Percentiles rank a stretch among this genome's conserved stretches.
These are phyloP conservation scores for Lagocephalus sceleratus DNA, from an alignment of 2,797 vertebrate genomes.

Conservation along the genomic window DNA sequence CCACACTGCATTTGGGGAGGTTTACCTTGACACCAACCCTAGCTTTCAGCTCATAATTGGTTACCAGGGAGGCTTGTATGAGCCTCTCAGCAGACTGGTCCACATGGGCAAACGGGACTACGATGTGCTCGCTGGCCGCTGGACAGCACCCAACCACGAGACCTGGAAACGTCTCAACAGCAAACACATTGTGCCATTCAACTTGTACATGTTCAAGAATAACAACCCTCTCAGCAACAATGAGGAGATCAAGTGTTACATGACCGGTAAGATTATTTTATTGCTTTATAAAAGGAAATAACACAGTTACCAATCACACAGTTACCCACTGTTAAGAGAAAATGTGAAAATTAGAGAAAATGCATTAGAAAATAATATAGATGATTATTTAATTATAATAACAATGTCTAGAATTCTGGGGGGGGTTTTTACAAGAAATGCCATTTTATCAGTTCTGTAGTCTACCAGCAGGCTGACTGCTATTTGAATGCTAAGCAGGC, in stretches of 20 bases:
- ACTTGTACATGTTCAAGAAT: slow-evolving; percentile 99
- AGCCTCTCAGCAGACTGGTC: slow-evolving; percentile 91
- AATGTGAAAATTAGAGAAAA: background rate
- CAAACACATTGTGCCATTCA: slow-evolving; percentile 92
- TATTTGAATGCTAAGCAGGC: slow-evolving; percentile 73
- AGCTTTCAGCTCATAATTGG: slow-evolving; percentile 91
- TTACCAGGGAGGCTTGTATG: slow-evolving; percentile 95
- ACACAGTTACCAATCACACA: too few species aligned
- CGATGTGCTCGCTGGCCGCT: slow-evolving; percentile 91
- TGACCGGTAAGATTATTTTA: slow-evolving; percentile 84
- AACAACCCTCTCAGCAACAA: slow-evolving; percentile 96
- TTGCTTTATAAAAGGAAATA: background rate
- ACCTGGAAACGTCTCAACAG: slow-evolving; percentile 92
- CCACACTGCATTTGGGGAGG: slow-evolving; percentile 94
- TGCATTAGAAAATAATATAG: background rate
- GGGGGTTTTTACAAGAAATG: slow-evolving; percentile 28
- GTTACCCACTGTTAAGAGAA: background rate
- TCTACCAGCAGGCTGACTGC: slow-evolving; percentile 51
- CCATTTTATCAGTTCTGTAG: slow-evolving; percentile 47
- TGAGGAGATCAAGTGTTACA: slow-evolving; percentile 96
- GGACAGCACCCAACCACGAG: slow-evolving; percentile 92
- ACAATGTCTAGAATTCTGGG: background rate
- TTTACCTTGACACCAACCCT: slow-evolving; percentile 97
- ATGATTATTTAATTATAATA: background rate
- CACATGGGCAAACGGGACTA: slow-evolving; percentile 97